Evolutionary conservation across 53 echinoderm and acorn worm genomes (phyloP), one percentile per base, ranked within the genome.

Genomic region (Echinarachnius parma): DNA sequence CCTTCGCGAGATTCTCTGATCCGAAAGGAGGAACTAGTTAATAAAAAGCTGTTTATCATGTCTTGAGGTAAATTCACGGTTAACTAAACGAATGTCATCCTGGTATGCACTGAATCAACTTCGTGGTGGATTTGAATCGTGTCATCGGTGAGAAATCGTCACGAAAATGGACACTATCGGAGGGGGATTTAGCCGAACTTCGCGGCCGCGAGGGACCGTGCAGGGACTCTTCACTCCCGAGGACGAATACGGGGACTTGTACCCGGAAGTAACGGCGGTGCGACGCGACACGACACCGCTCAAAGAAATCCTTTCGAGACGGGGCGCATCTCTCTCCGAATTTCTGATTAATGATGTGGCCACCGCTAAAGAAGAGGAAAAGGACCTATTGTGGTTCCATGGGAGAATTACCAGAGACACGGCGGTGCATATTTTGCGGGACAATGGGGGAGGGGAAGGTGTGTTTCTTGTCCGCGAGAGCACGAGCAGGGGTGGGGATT

Each of bases 331-430:
- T 33, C 58, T 92, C 24, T 79, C 82, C 20, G 89, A 83, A 1
- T 92, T 82, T 21, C 77, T 92, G 10, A 79, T 69, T 19, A 89
- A 64, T 50, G 93, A 92, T 60, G 53, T 62, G 19, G 69, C 85
- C 2, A 59, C 62, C 4, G 86, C 85, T 9, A 89, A 82, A 66
- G 87, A 93, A 34, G 87, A 90, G 48, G 95, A 90, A 50, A 83
- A 81, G 42, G 76, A 87, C 19, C 62, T 87, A 14, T 76, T 87
- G 21, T 95, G 95, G 95, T 95, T 83, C 59, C 95, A 95, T 64
- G 87, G 95, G 8, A 87, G 84, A 57, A 95, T 95, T 70, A 86
- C 95, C 2, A 61, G 95, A 60, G 94, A 95, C 16, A 88, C 80
- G 9, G 95, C 95, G 31, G 77, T 90, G 2, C 95, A 95, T 64